These are phyloP conservation scores for Zelostemma sp. DNA, from an alignment of 1,140 invertebrate species.

Conservation along the genomic window DNA sequence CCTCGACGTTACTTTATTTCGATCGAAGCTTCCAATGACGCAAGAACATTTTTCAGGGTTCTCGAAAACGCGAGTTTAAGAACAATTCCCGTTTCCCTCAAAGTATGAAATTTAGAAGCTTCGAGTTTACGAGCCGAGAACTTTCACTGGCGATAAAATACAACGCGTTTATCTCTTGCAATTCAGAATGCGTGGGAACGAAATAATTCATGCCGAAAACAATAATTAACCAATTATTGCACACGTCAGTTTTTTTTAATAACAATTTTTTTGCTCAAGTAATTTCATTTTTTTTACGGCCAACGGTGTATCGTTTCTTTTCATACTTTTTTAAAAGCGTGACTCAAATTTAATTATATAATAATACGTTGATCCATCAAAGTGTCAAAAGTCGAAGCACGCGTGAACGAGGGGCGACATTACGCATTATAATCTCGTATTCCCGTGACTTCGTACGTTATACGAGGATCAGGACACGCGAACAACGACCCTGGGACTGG, in stretches of 20 bases:
- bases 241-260: too few relatives aligned
- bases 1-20: not conserved
- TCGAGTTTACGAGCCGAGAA: too few relatives aligned
- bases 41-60: not conserved
- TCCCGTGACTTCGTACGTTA: not conserved
- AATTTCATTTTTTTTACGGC: too few relatives aligned
- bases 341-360: not conserved
- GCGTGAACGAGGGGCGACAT: not conserved
- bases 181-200: too few relatives aligned
- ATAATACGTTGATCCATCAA: not conserved
- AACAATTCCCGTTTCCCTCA: not conserved
- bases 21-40: not conserved
- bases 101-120: not conserved
- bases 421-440: not conserved
- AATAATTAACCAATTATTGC: too few relatives aligned
- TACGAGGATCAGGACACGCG: not conserved
- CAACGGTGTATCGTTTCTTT: too few relatives aligned
- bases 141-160: too few relatives aligned
- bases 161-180: too few relatives aligned
- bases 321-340: too few relatives aligned
- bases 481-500: constrained; percentile 14
- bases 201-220: too few relatives aligned
- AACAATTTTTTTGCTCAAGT: too few relatives aligned
- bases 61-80: not conserved
- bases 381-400: not conserved